Base-by-base conservation (phyloP, 2,113 vertebrate genomes). In the Athene cunicularia region DNA sequence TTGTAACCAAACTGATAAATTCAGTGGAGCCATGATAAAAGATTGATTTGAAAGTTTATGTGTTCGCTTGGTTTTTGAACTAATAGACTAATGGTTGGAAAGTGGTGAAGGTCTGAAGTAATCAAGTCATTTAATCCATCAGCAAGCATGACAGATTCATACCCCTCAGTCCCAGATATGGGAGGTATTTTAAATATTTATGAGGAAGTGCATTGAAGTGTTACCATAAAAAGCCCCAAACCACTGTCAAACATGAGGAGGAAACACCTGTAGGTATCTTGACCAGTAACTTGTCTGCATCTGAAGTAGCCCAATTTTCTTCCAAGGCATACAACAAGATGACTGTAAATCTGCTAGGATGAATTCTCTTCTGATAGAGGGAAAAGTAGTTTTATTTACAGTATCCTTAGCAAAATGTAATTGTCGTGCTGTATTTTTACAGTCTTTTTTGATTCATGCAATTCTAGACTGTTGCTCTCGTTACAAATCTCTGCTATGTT, bases 401-500 rank as follows among this genome's bases (percentile, higher is more conserved):
- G 8, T 49, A 45, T 52, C 41, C 80, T 62, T 45, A 70, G 15
- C 27, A 58, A 58, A 93, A 59, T 82, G 23, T 28, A 63, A 27
- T 62, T 71, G 30, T 85, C 59, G 8, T 2, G 1, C 33, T 66
- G n/a, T 24, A 47, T 92, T 95, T 95, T 92, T 64, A 33, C 49
- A 39, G 1, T 53, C 39, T 79, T 52, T 74, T 92, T 68, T 80
- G 37, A 79, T 81, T 90, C 50, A 45, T 85, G 47, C 50, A 67
- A 49, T 95, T 85, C 64, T 70, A 63, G 49, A 27, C 43, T 91
- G 55, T 58, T 96, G 64, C 37, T 83, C 68, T 83, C 55, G 41
- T 88, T 89, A 74, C 82, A 80, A 93, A 75, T 91, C 74, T 71
- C 58, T 90, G 64, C 68, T 73, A 24, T 75, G 86, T 91, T 84